These are phyloP conservation scores for Octodon degus DNA, from an alignment of 2,113 vertebrate genomes.

Conservation along the genomic window DNA sequence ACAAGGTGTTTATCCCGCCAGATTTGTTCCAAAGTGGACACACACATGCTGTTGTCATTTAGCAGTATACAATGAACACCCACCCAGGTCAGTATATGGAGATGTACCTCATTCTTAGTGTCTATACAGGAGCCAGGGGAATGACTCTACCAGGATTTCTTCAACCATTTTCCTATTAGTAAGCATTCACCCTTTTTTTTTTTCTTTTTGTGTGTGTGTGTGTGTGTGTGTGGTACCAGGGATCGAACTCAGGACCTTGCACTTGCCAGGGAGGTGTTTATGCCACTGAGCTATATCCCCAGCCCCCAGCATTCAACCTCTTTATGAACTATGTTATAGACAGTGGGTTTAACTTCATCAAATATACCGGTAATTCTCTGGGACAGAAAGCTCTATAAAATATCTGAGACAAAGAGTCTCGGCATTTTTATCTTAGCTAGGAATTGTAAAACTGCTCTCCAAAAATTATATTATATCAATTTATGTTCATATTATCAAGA, in stretches of 20 bases:
- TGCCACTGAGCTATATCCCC: too few relatives aligned
- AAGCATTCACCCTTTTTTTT: not conserved
- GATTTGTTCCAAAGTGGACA: not conserved
- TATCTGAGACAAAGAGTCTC: not conserved
- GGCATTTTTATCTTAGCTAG: not conserved
- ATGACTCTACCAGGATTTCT: not conserved
- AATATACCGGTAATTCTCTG: not conserved
- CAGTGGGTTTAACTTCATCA: not conserved
- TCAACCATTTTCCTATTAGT: not conserved
- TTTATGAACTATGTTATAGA: not conserved
- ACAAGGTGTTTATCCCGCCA: not conserved
- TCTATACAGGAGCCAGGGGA: not conserved
- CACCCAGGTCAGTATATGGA: not conserved
- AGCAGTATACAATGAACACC: not conserved
- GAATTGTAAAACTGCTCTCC: not conserved
- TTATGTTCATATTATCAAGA: not conserved
- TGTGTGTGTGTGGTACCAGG: too few relatives aligned
- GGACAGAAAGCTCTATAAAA: not conserved
- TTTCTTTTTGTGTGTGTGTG: too few relatives aligned
- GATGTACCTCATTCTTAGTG: not conserved
- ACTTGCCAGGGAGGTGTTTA: too few relatives aligned
- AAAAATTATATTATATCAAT: slow-evolving; percentile 11
- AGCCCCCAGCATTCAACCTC: not conserved
- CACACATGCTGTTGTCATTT: not conserved
- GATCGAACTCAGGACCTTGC: too few relatives aligned